Conservation (phyloP, 2,888 invertebrate species). For the Parnassius apollo region DNA sequence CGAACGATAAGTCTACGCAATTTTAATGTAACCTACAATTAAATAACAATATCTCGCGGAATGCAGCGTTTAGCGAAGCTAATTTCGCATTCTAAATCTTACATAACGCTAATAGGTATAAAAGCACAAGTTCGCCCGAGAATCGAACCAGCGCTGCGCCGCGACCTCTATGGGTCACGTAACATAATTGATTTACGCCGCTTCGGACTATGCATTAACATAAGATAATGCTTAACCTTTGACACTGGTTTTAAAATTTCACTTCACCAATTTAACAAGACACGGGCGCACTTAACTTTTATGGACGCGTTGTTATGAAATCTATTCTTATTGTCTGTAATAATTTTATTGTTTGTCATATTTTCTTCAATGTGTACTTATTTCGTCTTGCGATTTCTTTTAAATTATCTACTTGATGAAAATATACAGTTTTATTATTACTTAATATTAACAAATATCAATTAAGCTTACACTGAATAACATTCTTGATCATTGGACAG, state of each 20-base stretch:
- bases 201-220: constrained; percentile 72
- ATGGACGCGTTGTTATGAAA: constrained; percentile 13
- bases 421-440: no score
- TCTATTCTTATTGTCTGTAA: constrained; percentile 17
- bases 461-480: no score
- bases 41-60: constrained; percentile 24
- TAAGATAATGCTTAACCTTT: constrained; percentile 78
- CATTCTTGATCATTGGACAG: no score
- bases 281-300: constrained; percentile 25
- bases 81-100: constrained; percentile 39
- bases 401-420: no score
- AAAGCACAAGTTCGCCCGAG: constrained; percentile 50
- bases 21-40: constrained; percentile 9
- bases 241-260: constrained; percentile 72
- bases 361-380: no score
- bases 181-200: constrained; percentile 77
- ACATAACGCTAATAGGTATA: constrained; percentile 62
- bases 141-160: constrained; percentile 47
- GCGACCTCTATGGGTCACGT: constrained; percentile 69
- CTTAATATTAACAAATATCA: no score
- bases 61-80: constrained; percentile 30
- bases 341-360: constrained; percentile 1
- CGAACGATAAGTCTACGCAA: constrained; percentile 3
- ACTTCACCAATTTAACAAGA: constrained; percentile 51
- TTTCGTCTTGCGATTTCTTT: no score